Percentiles rank a stretch among this genome's conserved stretches.
These are phyloP conservation scores for Corynorhinus townsendii DNA, from an alignment of 2,113 vertebrate genomes.

Conservation along the genomic window DNA sequence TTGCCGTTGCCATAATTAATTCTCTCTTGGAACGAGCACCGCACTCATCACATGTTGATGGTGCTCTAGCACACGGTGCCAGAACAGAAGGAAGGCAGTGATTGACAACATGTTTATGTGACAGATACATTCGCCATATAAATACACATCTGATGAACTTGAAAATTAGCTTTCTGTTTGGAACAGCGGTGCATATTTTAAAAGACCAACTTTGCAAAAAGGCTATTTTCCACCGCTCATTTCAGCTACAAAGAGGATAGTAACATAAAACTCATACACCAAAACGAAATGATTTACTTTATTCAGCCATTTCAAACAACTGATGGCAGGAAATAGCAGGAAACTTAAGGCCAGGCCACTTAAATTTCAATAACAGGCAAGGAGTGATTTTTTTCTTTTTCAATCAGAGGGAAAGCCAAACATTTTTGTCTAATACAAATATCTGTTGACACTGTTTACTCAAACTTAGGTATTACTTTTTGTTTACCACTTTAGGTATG, in stretches of 20 bases:
- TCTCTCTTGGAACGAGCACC: constrained; percentile 29
- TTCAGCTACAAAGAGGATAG: constrained; percentile 62
- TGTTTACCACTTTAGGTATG: background rate
- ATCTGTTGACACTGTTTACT: background rate
- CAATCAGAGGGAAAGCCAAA: background rate
- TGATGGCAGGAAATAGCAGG: constrained; percentile 37
- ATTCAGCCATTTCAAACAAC: constrained; percentile 57
- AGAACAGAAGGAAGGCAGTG: constrained; percentile 58
- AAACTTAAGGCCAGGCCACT: constrained; percentile 42
- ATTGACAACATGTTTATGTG: constrained; percentile 72
- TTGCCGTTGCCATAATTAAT: constrained; percentile 42
- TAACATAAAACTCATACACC: constrained; percentile 52
- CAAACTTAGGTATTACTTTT: background rate
- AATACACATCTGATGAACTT: constrained; percentile 60
- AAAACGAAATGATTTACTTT: constrained; percentile 65
- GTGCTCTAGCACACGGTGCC: constrained; percentile 28
- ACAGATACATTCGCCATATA: constrained; percentile 53
- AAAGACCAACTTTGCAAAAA: constrained; percentile 59
- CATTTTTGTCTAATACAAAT: background rate
- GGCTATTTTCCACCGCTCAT: constrained; percentile 64
- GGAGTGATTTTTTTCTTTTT: background rate
- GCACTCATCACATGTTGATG: background rate
- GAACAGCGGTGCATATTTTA: constrained; percentile 51
- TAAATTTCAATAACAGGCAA: constrained; percentile 53
- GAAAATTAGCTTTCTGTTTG: constrained; percentile 57